Evolutionary conservation across 2,797 vertebrate genomes (phyloP).

Genomic region (Hoplostethus mediterraneus): DNA sequence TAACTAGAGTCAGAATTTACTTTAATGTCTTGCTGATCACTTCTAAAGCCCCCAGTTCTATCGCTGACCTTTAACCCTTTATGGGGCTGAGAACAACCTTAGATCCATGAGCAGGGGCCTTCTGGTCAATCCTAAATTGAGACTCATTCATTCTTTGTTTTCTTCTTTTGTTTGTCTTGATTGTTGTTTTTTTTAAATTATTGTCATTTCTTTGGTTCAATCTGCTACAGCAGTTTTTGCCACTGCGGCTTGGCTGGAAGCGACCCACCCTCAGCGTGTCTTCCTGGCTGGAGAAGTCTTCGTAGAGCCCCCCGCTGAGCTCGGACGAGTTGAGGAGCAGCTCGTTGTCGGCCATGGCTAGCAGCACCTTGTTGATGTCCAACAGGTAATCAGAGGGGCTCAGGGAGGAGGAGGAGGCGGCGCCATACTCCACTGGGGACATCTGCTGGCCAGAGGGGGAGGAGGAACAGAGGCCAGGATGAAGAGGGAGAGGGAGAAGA

Average conservation of each 20-base stretch:
- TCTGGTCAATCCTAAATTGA: no score
- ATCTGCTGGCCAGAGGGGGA: slow-evolving; percentile 53
- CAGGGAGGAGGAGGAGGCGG: slow-evolving; percentile 48
- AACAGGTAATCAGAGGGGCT: slow-evolving; percentile 90
- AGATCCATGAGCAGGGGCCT: no score
- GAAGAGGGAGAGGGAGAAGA: background rate
- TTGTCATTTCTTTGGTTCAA: background rate
- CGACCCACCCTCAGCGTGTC: slow-evolving; percentile 90
- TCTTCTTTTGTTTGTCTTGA: no score
- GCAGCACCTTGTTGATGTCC: slow-evolving; percentile 93
- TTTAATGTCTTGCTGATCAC: no score
- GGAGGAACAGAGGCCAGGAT: background rate
- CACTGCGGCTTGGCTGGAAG: background rate
- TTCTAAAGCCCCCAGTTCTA: no score
- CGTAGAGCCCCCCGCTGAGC: slow-evolving; percentile 88
- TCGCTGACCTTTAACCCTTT: no score
- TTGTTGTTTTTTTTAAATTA: no score
- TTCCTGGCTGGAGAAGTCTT: slow-evolving; percentile 94
- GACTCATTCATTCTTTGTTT: no score
- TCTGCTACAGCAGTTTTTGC: background rate
- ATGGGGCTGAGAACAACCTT: no score
- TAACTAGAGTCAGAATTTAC: no score
- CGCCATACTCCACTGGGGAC: slow-evolving; percentile 45
- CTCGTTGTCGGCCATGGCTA: slow-evolving; percentile 91
- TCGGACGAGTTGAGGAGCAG: slow-evolving; percentile 92